These are phyloP conservation scores for Xestobium rufovillosum DNA, from an alignment of 2,888 invertebrate species.

Conservation along the genomic window DNA sequence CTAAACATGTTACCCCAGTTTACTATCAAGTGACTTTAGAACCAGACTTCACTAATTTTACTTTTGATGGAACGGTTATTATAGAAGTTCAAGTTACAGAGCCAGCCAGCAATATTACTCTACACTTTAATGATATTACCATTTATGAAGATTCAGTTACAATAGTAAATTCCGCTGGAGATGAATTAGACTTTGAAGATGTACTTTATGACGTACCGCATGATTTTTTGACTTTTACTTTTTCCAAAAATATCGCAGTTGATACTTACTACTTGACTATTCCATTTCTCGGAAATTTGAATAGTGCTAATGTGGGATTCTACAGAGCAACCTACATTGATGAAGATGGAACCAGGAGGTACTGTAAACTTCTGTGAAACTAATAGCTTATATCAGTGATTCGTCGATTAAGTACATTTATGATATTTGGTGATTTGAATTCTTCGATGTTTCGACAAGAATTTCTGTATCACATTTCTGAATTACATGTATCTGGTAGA, in stretches of 20 bases:
- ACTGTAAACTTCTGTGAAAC: no score
- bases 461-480: no score
- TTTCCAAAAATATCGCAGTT: neutral
- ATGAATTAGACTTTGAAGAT: neutral
- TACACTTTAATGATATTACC: neutral
- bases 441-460: no score
- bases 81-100: neutral
- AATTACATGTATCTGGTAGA: no score
- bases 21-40: neutral
- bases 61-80: neutral
- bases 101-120: neutral
- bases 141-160: neutral
- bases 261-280: constrained; percentile 1
- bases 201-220: neutral
- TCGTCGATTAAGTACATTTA: no score
- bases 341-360: constrained; percentile 1
- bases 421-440: no score
- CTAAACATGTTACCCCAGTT: neutral
- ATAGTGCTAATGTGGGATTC: neutral
- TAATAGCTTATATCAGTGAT: no score
- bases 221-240: neutral
- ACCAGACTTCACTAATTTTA: neutral
- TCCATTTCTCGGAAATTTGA: neutral
- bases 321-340: neutral
- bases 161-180: neutral